Base-by-base conservation (phyloP, 1,140 invertebrate genomes). In the Drosophila ogumai region DNA sequence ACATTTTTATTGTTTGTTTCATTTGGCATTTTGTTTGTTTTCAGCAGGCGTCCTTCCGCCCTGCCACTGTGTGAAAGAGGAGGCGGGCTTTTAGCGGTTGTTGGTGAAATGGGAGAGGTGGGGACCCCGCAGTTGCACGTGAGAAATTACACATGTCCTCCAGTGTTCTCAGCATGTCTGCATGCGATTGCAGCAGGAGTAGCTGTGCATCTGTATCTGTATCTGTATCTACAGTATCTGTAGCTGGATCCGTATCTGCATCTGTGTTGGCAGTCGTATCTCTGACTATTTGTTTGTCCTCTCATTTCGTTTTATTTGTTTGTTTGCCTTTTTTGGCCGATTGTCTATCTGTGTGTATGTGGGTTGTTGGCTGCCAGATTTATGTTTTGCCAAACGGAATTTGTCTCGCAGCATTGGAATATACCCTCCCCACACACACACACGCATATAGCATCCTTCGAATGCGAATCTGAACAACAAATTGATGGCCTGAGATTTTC, bases 91-190 rank as follows among this genome's bases (percentile, higher is more conserved):
- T 9, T 19, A 10, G 13, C 2, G 10, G 34, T 40, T 22, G 5
- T 25, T 15, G 31, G 25, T 32, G 25, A 25, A 34, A n/a, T 10
- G 25, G 22, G 49, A 6, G 6, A 12, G 13, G 58, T 13, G 52
- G 31, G 12, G 64, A 58, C 61, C 52, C 75, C 67, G 64, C 69
- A 68, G 71, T 71, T 88, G 68, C 76, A 84, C 80, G 84, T 87
- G 84, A 84, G 84, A 87, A 87, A 87, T 88, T 87, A 87, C 80
- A 88, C 84, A 88, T 87, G 84, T 87, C 76, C 84, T 88, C 73
- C 68, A 66, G 61, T 82, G 84, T 71, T 77, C 65, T 72, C 82
- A 66, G 58, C 59, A 69, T 82, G 54, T 72, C 61, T 60, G 60
- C 72, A 60, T 58, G 68, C 68, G 55, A 59, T 72, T 73, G 69